Conservation (phyloP, 2,113 vertebrate species). For the Climacteris rufus region DNA sequence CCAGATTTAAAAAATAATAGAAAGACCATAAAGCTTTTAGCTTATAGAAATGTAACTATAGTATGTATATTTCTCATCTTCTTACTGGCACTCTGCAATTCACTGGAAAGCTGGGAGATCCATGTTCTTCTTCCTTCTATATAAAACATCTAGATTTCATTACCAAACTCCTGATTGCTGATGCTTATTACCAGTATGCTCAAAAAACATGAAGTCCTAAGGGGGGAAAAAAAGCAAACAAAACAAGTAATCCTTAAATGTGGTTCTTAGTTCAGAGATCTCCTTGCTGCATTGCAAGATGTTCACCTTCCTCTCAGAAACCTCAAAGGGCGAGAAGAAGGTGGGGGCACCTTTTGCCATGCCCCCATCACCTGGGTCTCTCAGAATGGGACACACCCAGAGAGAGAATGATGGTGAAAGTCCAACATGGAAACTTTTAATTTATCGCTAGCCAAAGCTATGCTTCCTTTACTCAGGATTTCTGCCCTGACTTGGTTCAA, state of each 20-base stretch:
- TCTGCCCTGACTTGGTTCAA: neutral
- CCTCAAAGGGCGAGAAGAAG: neutral
- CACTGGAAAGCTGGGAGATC: neutral
- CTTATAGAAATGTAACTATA: neutral
- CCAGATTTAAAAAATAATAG: neutral
- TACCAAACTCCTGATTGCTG: neutral
- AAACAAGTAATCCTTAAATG: neutral
- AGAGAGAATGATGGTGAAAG: neutral
- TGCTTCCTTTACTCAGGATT: neutral
- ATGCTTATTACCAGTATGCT: neutral
- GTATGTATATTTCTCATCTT: neutral
- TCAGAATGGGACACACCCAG: neutral
- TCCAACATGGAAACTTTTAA: neutral
- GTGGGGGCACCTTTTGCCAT: neutral
- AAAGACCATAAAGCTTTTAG: neutral
- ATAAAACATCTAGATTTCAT: neutral
- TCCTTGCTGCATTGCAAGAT: neutral
- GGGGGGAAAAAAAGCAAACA: neutral
- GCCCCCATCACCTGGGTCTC: neutral
- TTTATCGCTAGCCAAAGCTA: neutral
- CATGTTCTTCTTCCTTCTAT: neutral
- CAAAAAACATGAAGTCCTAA: constrained; percentile 93
- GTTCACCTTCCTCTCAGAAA: neutral
- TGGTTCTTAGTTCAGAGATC: neutral
- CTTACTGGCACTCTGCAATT: neutral